Evolutionary conservation across 2,797 vertebrate genomes (phyloP).

Genomic region (Pteronotus mesoamericanus): DNA sequence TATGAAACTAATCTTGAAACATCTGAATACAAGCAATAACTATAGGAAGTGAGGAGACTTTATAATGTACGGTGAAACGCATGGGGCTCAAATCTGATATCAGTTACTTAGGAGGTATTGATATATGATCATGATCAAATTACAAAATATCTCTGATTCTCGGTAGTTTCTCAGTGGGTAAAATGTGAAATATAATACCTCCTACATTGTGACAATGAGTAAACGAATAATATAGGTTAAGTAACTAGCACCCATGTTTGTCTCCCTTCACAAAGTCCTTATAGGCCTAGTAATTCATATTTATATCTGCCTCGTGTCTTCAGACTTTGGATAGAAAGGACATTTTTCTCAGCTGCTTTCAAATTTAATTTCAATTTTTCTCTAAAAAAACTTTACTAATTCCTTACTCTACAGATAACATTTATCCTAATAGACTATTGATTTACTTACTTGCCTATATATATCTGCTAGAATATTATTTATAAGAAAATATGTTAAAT

Average conservation of each 20-base stretch:
- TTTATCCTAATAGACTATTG: background rate
- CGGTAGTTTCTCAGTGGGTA: background rate
- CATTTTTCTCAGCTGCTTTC: background rate
- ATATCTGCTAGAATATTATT: background rate
- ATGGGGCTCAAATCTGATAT: background rate
- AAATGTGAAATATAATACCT: background rate
- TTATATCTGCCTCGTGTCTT: background rate
- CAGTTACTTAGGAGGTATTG: background rate
- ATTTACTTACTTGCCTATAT: background rate
- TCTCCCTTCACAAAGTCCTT: background rate
- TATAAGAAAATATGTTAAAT: background rate
- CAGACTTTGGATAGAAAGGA: background rate
- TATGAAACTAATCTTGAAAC: background rate
- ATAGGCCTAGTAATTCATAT: background rate
- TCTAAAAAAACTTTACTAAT: constrained; percentile 13
- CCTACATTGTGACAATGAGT: background rate
- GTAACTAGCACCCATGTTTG: background rate
- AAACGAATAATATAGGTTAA: background rate
- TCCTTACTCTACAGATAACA: background rate
- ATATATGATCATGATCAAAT: background rate
- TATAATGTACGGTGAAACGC: background rate
- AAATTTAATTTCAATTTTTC: background rate
- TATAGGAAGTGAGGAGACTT: background rate
- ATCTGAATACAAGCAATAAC: background rate
- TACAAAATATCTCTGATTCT: background rate